phyloP scores from a whole-genome alignment of 64 coral and sea anemone genomes.

The Pachyseris speciosa region DNA sequence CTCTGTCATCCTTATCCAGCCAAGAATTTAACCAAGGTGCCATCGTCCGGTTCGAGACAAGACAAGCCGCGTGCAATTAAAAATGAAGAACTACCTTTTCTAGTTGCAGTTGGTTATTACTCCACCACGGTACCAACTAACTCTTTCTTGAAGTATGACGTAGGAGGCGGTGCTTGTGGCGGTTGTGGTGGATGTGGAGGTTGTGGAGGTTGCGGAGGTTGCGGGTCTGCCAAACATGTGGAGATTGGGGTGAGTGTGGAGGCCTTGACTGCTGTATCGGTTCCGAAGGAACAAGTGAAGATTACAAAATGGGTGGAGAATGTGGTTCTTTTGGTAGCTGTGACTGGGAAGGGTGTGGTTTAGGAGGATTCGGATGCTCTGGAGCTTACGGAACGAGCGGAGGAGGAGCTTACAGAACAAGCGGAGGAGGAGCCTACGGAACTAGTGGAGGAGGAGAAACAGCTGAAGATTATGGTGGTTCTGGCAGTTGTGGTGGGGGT shows the following conservation, averaged over 20 bases:
- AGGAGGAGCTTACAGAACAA: no score
- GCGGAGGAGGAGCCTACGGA: no score
- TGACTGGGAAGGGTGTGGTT: conserved; percentile 1
- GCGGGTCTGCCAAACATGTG: conserved; percentile 17
- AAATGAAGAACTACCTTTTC: conserved; percentile 27
- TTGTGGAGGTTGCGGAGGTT: conserved; percentile 9
- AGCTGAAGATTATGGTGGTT: no score
- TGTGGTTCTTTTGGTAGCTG: conserved; percentile 1
- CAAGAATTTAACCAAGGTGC: not conserved
- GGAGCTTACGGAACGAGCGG: no score
- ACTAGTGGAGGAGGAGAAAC: no score
- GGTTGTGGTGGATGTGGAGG: conserved; percentile 46
- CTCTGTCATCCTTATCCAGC: conserved; percentile 70
- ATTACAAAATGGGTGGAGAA: not conserved
- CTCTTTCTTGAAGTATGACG: conserved; percentile 30
- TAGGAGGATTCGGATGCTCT: not conserved
- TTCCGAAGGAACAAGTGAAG: no score
- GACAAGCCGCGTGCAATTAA: conserved; percentile 16
- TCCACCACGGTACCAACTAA: conserved; percentile 36
- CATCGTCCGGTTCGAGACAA: not conserved
- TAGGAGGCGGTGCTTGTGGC: conserved; percentile 15
- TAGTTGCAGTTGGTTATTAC: conserved; percentile 40
- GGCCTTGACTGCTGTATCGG: conserved; percentile 6
- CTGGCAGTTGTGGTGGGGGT: no score
- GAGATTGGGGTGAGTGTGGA: not conserved